Evolutionary conservation across 2,113 vertebrate genomes (phyloP), one percentile per base, ranked within the genome.

Genomic region (Oxygymnocypris stewartii): DNA sequence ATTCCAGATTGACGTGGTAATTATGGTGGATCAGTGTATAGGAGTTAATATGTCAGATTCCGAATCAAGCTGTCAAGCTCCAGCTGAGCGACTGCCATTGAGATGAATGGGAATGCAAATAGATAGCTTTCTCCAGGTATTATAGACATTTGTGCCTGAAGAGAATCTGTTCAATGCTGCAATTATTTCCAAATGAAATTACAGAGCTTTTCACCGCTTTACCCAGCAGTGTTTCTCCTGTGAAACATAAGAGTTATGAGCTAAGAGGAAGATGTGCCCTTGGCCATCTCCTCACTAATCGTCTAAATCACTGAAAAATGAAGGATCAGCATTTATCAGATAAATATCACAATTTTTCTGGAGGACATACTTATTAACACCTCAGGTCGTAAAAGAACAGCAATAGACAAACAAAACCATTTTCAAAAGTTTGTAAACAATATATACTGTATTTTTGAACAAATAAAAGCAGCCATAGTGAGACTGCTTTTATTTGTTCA

Each of bases 211-310:
- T 63, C 7, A 18, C 78, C 11, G 47, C 63, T 82, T 86, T 82
- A 49, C 4, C 12, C 16, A 16, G 6, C 10, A 61, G 10, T 71
- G 18, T 35, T 71, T 74, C 13, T 82, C n/a, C 14, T 69, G 63
- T 82, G 16, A 82, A 67, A 28, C 79, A 18, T 23, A 4, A 23
- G 11, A 23, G 35, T 44, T 11, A 47, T 35, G 31, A 6, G 12
- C 5, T n/a, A 13, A 28, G 4, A 61, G 23, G 11, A 40, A 42
- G 57, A 12, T 1, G 9, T 54, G 73, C n/a, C 73, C 80, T 40
- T 54, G 54, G 61, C 35, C 40, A 59, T 35, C 63, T 79, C 80
- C 54, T 84, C 23, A 31, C 25, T 59, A 74, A 87, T 84, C 40
- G 80, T 25, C 8, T 40, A 59, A 65, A 78, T 78, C 49, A 57